These are phyloP conservation scores for Thymelicus lineola DNA, from an alignment of 2,888 invertebrate species.

Conservation along the genomic window DNA sequence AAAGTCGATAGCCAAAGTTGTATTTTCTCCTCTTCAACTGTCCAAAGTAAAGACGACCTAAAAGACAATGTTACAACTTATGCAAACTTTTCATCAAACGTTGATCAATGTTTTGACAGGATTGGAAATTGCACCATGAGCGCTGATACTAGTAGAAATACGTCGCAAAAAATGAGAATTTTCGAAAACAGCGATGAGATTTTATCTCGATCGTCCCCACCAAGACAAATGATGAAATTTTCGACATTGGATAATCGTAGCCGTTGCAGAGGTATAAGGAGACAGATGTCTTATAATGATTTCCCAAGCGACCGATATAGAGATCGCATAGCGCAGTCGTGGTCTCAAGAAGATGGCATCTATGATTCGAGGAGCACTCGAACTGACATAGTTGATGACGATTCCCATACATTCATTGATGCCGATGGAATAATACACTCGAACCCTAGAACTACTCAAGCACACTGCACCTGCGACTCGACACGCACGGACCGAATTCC, in stretches of 20 bases:
- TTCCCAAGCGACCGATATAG: slow-evolving; percentile 76
- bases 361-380: slow-evolving; percentile 66
- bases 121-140: slow-evolving; percentile 59
- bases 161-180: slow-evolving; percentile 69
- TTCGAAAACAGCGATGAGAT: slow-evolving; percentile 75
- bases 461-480: slow-evolving; percentile 73
- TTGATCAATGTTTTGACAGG: slow-evolving; percentile 81
- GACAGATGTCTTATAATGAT: slow-evolving; percentile 82
- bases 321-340: slow-evolving; percentile 67
- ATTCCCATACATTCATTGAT: slow-evolving; percentile 70
- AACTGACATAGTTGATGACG: slow-evolving; percentile 68
- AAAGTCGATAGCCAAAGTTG: slow-evolving; percentile 78
- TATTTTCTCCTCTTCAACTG: slow-evolving; percentile 70
- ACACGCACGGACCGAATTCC: slow-evolving; percentile 67
- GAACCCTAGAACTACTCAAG: slow-evolving; percentile 58
- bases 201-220: slow-evolving; percentile 64
- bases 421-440: slow-evolving; percentile 68
- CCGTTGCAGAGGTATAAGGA: slow-evolving; percentile 75
- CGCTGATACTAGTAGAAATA: slow-evolving; percentile 54
- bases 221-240: slow-evolving; percentile 70
- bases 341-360: slow-evolving; percentile 68
- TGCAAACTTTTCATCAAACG: slow-evolving; percentile 79
- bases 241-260: slow-evolving; percentile 80
- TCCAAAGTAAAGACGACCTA: slow-evolving; percentile 70
- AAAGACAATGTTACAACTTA: slow-evolving; percentile 70